Evolutionary conservation across 1,140 invertebrate genomes (phyloP).

Genomic region (Antheraea pernyi): DNA sequence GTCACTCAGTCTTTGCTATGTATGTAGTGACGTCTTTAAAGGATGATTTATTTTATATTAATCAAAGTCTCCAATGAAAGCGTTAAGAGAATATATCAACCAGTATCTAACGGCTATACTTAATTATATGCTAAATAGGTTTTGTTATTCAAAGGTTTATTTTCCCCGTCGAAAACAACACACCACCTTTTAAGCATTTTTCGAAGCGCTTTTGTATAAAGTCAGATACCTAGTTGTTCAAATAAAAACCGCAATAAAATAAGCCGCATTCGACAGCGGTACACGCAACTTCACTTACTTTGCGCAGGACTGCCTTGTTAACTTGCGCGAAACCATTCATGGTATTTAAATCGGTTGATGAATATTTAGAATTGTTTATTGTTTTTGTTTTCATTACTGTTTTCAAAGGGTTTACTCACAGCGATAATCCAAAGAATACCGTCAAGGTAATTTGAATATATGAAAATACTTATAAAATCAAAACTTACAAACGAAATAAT

Average conservation of each 20-base stretch:
- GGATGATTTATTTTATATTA: too few relatives aligned
- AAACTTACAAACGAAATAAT: too few relatives aligned
- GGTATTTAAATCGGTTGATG: conserved; percentile 36
- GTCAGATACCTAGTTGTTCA: conserved; percentile 31
- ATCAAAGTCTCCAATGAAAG: too few relatives aligned
- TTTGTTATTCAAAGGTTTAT: neutral
- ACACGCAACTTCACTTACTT: conserved; percentile 67
- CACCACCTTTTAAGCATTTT: conserved; percentile 6
- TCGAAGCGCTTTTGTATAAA: conserved; percentile 25
- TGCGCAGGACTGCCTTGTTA: conserved; percentile 46
- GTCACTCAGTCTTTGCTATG: too few relatives aligned
- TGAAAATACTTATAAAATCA: too few relatives aligned
- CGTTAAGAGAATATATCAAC: too few relatives aligned
- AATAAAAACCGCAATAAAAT: conserved; percentile 60
- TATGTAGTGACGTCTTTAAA: too few relatives aligned
- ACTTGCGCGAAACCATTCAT: conserved; percentile 25
- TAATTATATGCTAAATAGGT: neutral
- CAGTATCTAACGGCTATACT: neutral
- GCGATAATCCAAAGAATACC: neutral
- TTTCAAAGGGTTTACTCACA: neutral
- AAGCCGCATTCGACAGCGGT: conserved; percentile 46
- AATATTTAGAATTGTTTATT: neutral
- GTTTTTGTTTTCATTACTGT: neutral
- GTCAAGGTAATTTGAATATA: neutral
- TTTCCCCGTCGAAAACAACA: neutral